Percentiles rank a stretch among this genome's conserved stretches.
Conservation (phyloP, 2,888 invertebrate species). For the Leptothorax acervorum region DNA sequence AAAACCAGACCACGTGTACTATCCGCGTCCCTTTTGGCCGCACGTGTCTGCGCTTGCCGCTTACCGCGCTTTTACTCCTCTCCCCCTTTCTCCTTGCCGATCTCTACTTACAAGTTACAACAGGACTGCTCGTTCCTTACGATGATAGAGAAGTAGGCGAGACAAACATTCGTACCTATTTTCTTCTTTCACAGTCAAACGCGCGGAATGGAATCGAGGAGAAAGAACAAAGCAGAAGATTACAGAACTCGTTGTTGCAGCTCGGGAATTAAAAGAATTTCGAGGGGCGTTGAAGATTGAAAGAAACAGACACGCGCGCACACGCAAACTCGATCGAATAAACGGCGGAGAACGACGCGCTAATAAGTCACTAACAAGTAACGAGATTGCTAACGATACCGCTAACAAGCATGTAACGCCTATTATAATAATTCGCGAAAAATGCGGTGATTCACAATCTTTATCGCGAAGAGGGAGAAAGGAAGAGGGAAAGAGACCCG, state of each 20-base stretch:
- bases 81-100: background rate
- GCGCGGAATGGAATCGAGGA: background rate
- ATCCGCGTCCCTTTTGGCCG: too few species aligned
- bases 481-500: background rate
- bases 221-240: too few species aligned
- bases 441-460: background rate
- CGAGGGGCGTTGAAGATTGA: background rate
- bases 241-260: background rate
- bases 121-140: background rate
- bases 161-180: background rate
- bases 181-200: background rate
- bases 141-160: background rate
- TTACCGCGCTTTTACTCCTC: background rate
- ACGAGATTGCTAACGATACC: background rate
- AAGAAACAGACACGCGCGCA: background rate
- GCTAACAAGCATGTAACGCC: background rate
- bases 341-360: background rate
- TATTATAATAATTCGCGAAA: background rate
- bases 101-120: background rate
- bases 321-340: background rate
- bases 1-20: background rate
- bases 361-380: background rate
- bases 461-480: too few species aligned
- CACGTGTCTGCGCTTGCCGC: slow-evolving; percentile 1
- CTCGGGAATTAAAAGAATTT: background rate